Evolutionary conservation across 2,797 vertebrate genomes (phyloP), one percentile per base, ranked within the genome.

Genomic region (Salmo trutta): DNA sequence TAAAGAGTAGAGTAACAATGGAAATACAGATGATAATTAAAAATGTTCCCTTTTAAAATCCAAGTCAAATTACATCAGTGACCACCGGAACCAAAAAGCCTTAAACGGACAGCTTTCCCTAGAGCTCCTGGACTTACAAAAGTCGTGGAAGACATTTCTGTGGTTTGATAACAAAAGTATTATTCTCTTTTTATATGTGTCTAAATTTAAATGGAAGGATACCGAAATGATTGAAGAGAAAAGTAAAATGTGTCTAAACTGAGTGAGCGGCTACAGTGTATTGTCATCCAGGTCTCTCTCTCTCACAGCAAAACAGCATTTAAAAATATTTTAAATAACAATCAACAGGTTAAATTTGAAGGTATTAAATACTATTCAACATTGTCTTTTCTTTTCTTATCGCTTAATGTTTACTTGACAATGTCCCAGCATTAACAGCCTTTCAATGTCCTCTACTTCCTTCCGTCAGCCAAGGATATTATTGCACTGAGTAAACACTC

Each of bases 1-100:
- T 95, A 93, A 93, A 94, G 89, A 87, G 87, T 87, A 85, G 82
- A 86, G 86, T 90, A 91, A 89, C 90, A 90, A 88, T 92, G 90
- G 89, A 90, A 91, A 91, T 93, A 94, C 92, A 94, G 53, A 75
- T 83, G 77, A 87, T 89, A 68, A 77, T 87, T 86, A 75, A 0
- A 79, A 31, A 66, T 78, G 87, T 84, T 86, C 82, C 89, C 84
- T 83, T 90, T 89, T 89, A 77, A 90, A 91, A 89, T 88, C 86
- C 75, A 79, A 80, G 65, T 84, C 82, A 84, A 82, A 84, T 77
- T 75, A 90, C 83, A 85, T 66, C 41, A 81, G 83, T 78, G 77
- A 83, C 81, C 78, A 67, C 75, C 77, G 75, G 75, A 86, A 87
- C 85, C 75, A 79, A 78, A 82, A 82, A 81, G 80, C 85, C 80